phyloP scores from a whole-genome alignment of 2,113 vertebrate species.

The Epinephelus lanceolatus region DNA sequence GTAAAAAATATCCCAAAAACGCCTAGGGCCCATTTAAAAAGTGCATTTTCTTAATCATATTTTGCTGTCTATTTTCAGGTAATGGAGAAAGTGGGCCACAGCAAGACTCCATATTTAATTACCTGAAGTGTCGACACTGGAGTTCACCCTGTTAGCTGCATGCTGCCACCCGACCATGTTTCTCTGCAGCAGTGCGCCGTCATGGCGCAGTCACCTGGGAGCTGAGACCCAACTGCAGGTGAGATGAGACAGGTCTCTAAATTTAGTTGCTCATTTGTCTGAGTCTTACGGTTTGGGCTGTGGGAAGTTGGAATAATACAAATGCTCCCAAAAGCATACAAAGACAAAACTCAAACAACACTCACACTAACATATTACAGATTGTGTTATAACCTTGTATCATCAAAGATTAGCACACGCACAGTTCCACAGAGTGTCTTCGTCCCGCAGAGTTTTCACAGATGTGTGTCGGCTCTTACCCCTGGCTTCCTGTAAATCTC shows the following conservation, averaged over 20 bases:
- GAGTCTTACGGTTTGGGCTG: conserved; percentile 20
- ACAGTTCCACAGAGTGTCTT: conserved; percentile 9
- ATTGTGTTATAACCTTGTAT: not conserved
- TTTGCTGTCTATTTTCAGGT: not conserved
- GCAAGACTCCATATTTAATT: conserved; percentile 22
- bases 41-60: not conserved
- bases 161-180: conserved; percentile 11
- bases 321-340: conserved; percentile 18
- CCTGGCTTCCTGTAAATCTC: conserved; percentile 48
- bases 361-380: not conserved
- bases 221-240: conserved; percentile 44
- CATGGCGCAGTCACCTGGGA: conserved; percentile 28
- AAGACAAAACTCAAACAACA: conserved; percentile 17
- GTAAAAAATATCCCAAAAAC: too few relatives aligned
- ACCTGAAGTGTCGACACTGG: not conserved
- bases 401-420: not conserved
- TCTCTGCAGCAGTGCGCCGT: not conserved
- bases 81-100: conserved; percentile 24
- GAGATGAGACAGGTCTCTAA: conserved; percentile 37
- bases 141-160: conserved; percentile 10
- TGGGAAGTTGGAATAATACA: not conserved
- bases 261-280: conserved; percentile 56
- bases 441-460: conserved; percentile 12
- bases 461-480: conserved; percentile 22
- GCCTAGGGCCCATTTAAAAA: too few relatives aligned